phyloP scores from a whole-genome alignment of 2,797 vertebrate species.

The Loriculus beryllinus region DNA sequence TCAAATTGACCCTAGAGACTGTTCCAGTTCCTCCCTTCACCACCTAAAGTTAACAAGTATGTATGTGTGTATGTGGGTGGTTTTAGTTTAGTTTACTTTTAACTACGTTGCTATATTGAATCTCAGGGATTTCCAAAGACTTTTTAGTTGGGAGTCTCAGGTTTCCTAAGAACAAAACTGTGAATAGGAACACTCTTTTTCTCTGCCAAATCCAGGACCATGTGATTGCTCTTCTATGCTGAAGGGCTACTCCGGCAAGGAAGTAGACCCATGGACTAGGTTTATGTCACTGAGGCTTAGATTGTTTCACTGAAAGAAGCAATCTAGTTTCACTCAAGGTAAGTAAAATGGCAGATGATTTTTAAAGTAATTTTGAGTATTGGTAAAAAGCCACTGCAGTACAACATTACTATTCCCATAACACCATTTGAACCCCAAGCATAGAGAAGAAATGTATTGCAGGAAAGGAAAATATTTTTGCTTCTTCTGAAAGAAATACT shows the following conservation, averaged over 20 bases:
- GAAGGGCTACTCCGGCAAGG: background rate
- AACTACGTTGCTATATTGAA: background rate
- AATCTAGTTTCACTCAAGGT: background rate
- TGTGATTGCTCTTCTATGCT: background rate
- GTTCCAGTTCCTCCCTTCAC: background rate
- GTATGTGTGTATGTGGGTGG: fast-evolving
- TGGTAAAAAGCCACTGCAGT: background rate
- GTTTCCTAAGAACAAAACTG: background rate
- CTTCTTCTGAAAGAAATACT: background rate
- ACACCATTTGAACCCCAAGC: background rate
- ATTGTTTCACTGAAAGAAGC: background rate
- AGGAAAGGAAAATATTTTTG: background rate
- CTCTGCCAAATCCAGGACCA: background rate
- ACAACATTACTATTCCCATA: background rate
- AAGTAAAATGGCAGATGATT: background rate
- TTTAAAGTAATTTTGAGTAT: background rate
- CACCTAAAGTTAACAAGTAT: background rate
- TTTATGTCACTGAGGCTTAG: background rate
- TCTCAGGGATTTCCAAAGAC: background rate
- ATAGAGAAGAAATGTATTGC: background rate
- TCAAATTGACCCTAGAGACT: background rate
- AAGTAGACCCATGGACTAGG: background rate
- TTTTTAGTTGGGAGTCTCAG: background rate
- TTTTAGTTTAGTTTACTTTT: background rate
- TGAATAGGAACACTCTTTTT: background rate